phyloP scores from a whole-genome alignment of 37 sponge, comb jelly and placozoan species.

The Tethya wilhelma region DNA sequence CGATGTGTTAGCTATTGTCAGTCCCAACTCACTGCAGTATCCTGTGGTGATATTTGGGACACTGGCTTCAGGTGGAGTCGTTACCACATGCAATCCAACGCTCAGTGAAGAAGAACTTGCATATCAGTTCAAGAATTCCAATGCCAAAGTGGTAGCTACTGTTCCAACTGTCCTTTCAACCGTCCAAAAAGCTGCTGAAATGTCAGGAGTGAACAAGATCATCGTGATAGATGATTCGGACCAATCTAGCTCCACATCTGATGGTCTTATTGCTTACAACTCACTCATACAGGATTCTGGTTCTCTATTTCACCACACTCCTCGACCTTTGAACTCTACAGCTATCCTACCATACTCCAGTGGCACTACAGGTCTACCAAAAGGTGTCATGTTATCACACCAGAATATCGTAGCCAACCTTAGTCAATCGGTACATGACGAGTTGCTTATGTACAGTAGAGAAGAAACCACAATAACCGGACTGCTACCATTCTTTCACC shows the following conservation, averaged over 20 bases:
- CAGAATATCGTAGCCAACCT: conserved; percentile 65
- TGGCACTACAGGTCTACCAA: conserved; percentile 91
- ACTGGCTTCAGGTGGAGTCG: conserved; percentile 72
- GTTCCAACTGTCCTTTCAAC: conserved; percentile 47
- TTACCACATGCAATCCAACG: conserved; percentile 73
- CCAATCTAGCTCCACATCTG: neutral
- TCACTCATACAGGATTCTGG: conserved; percentile 54
- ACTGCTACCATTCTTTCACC: conserved; percentile 82
- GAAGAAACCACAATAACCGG: conserved; percentile 25
- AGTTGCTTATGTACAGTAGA: conserved; percentile 5
- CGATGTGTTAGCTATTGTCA: conserved; percentile 52
- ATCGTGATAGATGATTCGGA: conserved; percentile 46
- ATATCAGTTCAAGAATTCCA: conserved; percentile 75
- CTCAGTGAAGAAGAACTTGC: conserved; percentile 73
- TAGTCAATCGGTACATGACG: conserved; percentile 41
- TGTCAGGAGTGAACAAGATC: conserved; percentile 27
- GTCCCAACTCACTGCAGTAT: conserved; percentile 67
- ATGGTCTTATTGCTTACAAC: conserved; percentile 30
- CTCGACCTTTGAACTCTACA: conserved; percentile 39
- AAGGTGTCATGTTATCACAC: conserved; percentile 90
- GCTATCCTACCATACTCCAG: conserved; percentile 85
- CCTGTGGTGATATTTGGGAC: conserved; percentile 53
- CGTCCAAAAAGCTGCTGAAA: conserved; percentile 48
- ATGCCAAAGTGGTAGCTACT: conserved; percentile 63
- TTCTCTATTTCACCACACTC: conserved; percentile 37